These are phyloP conservation scores for Myrmophylax atrothorax DNA, from an alignment of 2,113 vertebrate genomes.

Conservation along the genomic window DNA sequence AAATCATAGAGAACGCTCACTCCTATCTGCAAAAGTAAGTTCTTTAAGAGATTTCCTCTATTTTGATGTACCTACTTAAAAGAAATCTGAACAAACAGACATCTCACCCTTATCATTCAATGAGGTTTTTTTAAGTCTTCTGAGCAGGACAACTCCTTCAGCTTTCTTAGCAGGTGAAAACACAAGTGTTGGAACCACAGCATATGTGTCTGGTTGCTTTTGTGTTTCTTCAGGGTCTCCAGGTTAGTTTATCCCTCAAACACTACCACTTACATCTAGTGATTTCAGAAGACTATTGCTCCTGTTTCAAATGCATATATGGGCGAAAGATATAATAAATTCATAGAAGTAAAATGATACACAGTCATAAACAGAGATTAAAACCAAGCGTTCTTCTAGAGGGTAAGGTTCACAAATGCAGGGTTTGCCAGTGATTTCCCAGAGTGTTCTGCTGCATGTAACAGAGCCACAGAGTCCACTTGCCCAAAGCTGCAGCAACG, in stretches of 20 bases:
- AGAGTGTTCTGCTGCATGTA: background rate
- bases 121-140: constrained; percentile 6
- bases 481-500: background rate
- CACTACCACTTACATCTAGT: background rate
- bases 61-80: background rate
- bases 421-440: background rate
- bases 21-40: background rate
- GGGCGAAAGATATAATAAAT: background rate
- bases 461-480: rapidly evolving
- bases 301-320: background rate
- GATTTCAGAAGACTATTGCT: background rate
- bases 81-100: constrained; percentile 11
- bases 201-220: background rate
- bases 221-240: background rate
- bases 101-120: background rate
- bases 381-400: background rate
- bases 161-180: constrained; percentile 18
- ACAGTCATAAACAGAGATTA: background rate
- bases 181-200: background rate
- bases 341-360: background rate
- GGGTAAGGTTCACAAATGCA: background rate
- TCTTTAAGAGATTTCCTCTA: background rate
- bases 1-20: background rate
- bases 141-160: constrained; percentile 12
- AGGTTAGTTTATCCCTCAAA: background rate